A percentile compares a stretch with the other conserved stretches of the same genome.
These are phyloP conservation scores for Habroteleia sp. DNA, from an alignment of 2,888 invertebrate genomes.

Conservation along the genomic window DNA sequence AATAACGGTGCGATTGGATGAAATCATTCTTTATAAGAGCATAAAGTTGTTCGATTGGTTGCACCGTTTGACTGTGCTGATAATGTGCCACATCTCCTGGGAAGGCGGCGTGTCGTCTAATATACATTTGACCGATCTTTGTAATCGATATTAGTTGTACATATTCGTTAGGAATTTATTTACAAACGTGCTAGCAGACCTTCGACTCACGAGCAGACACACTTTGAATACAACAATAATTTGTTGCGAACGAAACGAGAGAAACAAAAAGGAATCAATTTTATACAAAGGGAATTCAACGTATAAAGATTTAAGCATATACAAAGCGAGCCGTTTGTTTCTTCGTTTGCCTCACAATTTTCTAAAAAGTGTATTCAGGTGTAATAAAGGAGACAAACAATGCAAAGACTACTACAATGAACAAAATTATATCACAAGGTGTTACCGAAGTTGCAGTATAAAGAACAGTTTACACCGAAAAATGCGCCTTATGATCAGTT, in stretches of 20 bases:
- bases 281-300: constrained; percentile 39
- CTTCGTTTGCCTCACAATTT: constrained; percentile 2
- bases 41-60: constrained; percentile 22
- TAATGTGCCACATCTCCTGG: constrained; percentile 30
- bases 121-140: constrained; percentile 53
- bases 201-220: constrained; percentile 59
- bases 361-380: constrained; percentile 13
- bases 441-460: constrained; percentile 11
- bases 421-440: constrained; percentile 20
- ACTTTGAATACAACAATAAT: constrained; percentile 48
- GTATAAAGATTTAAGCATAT: constrained; percentile 35
- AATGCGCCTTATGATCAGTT: too few relatives aligned
- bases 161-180: constrained; percentile 80
- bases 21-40: constrained; percentile 2
- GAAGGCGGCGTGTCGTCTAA: constrained; percentile 40
- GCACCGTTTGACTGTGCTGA: constrained; percentile 50
- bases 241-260: constrained; percentile 7
- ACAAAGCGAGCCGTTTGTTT: constrained; percentile 41
- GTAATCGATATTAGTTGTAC: constrained; percentile 71
- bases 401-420: constrained; percentile 68
- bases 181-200: constrained; percentile 78
- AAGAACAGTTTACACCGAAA: background rate
- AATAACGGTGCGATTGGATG: constrained; percentile 12
- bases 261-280: constrained; percentile 9
- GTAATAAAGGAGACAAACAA: constrained; percentile 72